Evolutionary conservation across 2,113 vertebrate species (phyloP).

Genomic region (Lagopus muta): DNA sequence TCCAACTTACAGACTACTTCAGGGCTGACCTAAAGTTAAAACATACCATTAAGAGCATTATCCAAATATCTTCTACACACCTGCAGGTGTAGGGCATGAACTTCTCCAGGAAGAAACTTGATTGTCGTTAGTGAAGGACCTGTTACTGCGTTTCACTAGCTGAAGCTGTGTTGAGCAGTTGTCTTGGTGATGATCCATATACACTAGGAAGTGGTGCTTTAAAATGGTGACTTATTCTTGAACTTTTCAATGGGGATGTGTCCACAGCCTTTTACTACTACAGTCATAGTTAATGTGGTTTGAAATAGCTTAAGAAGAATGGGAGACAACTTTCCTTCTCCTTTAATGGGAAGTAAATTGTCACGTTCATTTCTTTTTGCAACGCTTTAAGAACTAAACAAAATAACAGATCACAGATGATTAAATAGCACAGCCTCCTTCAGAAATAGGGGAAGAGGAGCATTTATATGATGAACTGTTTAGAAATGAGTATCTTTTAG

Average conservation of each 20-base stretch:
- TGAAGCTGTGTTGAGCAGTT: neutral
- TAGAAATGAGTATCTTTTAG: constrained; percentile 2
- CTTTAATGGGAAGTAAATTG: neutral
- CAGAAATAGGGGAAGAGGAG: neutral
- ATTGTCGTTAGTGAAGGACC: neutral
- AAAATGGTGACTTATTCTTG: neutral
- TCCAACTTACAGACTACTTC: neutral
- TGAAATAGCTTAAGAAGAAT: neutral
- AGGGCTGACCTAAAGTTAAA: neutral
- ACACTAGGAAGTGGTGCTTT: neutral
- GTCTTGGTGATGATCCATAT: neutral
- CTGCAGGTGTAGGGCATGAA: neutral
- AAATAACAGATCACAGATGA: neutral
- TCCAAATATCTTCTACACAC: neutral
- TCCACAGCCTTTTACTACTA: neutral
- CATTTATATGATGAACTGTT: neutral
- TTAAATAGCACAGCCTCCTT: neutral
- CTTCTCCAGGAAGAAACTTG: neutral
- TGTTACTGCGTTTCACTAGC: neutral
- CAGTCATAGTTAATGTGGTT: neutral
- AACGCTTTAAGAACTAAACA: neutral
- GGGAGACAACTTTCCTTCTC: neutral
- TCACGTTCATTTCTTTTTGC: neutral
- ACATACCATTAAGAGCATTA: neutral
- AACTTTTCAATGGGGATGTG: neutral